Conservation (phyloP, 92 coral and sea anemone species). For the Desmophyllum pertusum region DNA sequence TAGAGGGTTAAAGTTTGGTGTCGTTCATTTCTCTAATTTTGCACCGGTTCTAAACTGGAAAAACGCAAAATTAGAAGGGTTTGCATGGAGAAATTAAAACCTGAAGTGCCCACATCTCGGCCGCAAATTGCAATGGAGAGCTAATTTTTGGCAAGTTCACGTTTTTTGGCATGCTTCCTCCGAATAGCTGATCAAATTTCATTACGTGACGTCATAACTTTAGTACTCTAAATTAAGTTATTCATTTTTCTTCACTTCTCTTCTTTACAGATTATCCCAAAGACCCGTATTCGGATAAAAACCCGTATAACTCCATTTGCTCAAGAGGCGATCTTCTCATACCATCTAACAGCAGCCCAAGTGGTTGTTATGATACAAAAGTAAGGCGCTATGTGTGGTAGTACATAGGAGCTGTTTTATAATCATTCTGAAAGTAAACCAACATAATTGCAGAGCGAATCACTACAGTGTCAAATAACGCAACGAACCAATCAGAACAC, state of each 20-base stretch:
- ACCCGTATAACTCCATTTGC: conserved; percentile 80
- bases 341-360: conserved; percentile 47
- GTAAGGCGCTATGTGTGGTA: conserved; percentile 26
- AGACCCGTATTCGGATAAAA: conserved; percentile 73
- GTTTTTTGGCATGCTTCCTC: no score
- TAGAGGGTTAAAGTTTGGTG: no score
- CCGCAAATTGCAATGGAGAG: no score
- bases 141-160: no score
- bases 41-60: no score
- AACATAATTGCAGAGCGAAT: neutral
- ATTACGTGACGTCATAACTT: no score
- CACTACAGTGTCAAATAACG: neutral
- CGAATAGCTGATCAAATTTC: no score
- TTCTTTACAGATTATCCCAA: conserved; percentile 61
- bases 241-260: neutral
- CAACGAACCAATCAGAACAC: no score
- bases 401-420: neutral
- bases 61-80: no score
- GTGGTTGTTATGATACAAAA: conserved; percentile 82
- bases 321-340: conserved; percentile 74
- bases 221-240: neutral
- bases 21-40: no score
- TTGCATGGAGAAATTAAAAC: no score
- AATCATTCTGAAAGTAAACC: neutral
- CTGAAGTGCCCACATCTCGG: no score